Conservation (phyloP, 2,797 vertebrate species). For the Strix occidentalis region DNA sequence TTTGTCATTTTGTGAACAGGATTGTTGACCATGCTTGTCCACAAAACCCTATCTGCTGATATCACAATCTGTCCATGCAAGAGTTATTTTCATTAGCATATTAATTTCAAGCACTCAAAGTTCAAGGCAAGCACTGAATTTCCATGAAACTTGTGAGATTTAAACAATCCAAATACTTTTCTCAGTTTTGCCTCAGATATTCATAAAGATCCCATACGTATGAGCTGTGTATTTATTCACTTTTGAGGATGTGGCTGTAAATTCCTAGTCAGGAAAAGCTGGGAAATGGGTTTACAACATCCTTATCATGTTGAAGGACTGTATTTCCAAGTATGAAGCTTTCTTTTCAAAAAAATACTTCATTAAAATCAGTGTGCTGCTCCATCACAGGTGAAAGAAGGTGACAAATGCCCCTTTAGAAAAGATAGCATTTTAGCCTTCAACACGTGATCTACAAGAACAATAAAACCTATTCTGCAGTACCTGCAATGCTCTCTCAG, state of each 20-base stretch:
- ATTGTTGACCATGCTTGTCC: not conserved
- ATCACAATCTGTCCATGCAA: not conserved
- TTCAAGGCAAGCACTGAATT: not conserved
- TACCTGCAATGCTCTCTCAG: not conserved
- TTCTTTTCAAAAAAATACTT: not conserved
- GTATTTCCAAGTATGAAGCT: not conserved
- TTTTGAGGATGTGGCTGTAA: not conserved
- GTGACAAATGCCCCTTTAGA: not conserved
- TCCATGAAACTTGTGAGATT: not conserved
- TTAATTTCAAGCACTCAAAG: constrained; percentile 9
- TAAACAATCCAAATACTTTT: not conserved
- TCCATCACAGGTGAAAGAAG: not conserved
- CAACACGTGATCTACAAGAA: not conserved
- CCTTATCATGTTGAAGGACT: not conserved
- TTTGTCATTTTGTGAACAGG: not conserved
- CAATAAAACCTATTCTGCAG: not conserved
- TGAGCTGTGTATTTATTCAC: not conserved
- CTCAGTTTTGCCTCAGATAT: not conserved
- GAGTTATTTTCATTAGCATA: constrained; percentile 35
- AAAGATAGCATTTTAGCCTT: not conserved
- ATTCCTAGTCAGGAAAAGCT: not conserved
- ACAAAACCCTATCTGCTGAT: not conserved
- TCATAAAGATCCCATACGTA: not conserved
- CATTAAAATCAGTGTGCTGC: not conserved
- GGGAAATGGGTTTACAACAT: constrained; percentile 11